phyloP scores from a whole-genome alignment of 2,888 invertebrate genomes.

The Sceliomorpha sp. region DNA sequence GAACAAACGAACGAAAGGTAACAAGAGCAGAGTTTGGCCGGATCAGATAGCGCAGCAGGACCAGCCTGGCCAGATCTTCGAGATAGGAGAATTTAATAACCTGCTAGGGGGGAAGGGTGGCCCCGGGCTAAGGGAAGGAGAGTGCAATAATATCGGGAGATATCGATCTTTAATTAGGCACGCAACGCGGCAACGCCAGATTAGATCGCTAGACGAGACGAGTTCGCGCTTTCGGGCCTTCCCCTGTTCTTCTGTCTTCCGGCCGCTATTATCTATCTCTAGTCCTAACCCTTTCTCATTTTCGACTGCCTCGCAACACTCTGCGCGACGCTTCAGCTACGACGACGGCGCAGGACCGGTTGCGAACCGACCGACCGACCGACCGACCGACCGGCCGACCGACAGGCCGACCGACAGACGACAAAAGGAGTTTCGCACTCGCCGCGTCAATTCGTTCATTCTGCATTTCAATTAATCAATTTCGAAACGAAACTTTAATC shows the following conservation, averaged over 20 bases:
- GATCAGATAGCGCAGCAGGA: slow-evolving; percentile 74
- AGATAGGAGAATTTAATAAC: slow-evolving; percentile 80
- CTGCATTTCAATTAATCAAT: slow-evolving; percentile 36
- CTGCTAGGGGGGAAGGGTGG: slow-evolving; percentile 66
- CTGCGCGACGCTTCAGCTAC: slow-evolving; percentile 29
- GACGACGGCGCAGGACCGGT: no score
- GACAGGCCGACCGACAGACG: no score
- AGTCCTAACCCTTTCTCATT: slow-evolving; percentile 33
- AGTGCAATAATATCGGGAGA: slow-evolving; percentile 80
- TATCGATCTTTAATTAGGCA: slow-evolving; percentile 81
- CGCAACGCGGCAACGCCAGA: slow-evolving; percentile 78
- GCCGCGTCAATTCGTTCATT: slow-evolving; percentile 14
- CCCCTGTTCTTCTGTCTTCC: slow-evolving; percentile 55
- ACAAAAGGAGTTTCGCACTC: no score
- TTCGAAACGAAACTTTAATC: slow-evolving; percentile 17
- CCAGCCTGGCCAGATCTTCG: slow-evolving; percentile 75
- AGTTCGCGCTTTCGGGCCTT: slow-evolving; percentile 60
- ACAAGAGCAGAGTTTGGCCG: slow-evolving; percentile 72
- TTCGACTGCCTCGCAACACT: slow-evolving; percentile 16
- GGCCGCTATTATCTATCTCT: slow-evolving; percentile 42
- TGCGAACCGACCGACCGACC: no score
- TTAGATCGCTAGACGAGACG: slow-evolving; percentile 76
- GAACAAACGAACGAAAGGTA: slow-evolving; percentile 61
- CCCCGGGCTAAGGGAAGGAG: slow-evolving; percentile 58
- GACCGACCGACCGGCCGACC: no score